Evolutionary conservation across 2,113 vertebrate genomes (phyloP).

Genomic region (Catharus fuscescens): DNA sequence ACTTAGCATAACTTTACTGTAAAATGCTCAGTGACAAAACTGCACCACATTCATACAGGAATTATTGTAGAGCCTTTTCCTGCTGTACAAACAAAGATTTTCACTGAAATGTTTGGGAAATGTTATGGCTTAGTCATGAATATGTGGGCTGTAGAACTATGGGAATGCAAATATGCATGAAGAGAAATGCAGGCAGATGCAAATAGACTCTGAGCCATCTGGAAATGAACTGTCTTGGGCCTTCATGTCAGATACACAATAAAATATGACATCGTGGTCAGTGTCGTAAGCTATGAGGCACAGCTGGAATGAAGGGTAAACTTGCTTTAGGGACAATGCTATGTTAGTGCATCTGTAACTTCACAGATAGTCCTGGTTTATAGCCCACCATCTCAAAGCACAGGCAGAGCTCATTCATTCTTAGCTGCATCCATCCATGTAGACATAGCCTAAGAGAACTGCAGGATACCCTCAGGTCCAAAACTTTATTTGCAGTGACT

Average conservation of each 20-base stretch:
- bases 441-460: background rate
- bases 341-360: background rate
- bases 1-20: constrained; percentile 49
- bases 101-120: background rate
- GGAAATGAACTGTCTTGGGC: background rate
- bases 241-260: background rate
- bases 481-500: background rate
- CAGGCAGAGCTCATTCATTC: background rate
- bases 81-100: background rate
- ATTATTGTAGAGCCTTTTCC: background rate
- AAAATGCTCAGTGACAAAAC: constrained; percentile 18
- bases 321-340: background rate
- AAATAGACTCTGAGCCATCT: background rate
- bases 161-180: background rate
- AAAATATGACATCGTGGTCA: background rate
- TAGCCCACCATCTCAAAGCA: background rate
- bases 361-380: background rate
- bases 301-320: background rate
- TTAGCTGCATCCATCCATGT: background rate
- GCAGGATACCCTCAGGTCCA: background rate
- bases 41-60: background rate
- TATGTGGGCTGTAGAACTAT: background rate
- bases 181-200: background rate
- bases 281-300: background rate
- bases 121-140: background rate